Conservation (phyloP, 2,797 vertebrate species). For the Myotis vivesi region DNA sequence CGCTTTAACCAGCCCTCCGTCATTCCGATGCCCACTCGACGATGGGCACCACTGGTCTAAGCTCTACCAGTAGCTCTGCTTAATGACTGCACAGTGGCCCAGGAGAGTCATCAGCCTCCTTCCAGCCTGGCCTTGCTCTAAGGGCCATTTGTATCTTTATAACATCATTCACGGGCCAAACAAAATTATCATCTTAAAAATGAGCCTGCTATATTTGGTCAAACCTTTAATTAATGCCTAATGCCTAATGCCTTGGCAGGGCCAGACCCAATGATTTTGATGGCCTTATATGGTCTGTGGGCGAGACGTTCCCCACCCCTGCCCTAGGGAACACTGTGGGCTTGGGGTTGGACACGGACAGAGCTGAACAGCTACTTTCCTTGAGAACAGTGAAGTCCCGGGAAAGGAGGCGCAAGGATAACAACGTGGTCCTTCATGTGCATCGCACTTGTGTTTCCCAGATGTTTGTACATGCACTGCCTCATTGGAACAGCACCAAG, state of each 20-base stretch:
- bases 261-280: too few species aligned
- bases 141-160: too few species aligned
- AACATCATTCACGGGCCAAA: too few species aligned
- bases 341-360: neutral
- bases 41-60: neutral
- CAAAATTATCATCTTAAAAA: too few species aligned
- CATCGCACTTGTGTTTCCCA: neutral
- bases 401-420: neutral
- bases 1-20: neutral
- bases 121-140: neutral
- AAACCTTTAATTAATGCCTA: too few species aligned
- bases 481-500: neutral
- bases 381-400: neutral
- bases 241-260: too few species aligned
- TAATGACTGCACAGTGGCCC: neutral
- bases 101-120: fast-evolving
- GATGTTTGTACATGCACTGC: neutral
- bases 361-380: neutral
- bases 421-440: neutral
- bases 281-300: too few species aligned
- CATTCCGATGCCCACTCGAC: fast-evolving
- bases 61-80: neutral
- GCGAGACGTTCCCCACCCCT: too few species aligned
- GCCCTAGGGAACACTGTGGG: neutral
- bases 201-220: too few species aligned